phyloP scores from a whole-genome alignment of 2,113 vertebrate species.

The Dolichallabes microphthalmus region DNA sequence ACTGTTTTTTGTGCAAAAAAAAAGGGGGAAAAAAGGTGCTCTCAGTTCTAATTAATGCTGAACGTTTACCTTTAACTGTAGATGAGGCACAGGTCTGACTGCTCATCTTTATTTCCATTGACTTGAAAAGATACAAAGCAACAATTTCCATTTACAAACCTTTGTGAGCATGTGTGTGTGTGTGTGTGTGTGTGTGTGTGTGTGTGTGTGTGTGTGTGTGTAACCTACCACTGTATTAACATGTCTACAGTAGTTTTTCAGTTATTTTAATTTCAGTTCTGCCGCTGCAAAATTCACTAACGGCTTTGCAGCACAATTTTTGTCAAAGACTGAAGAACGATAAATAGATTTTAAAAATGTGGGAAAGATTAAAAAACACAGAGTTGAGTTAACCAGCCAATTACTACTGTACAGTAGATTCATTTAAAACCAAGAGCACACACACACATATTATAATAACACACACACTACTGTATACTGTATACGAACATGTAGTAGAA shows the following conservation, averaged over 20 bases:
- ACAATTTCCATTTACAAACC: not conserved
- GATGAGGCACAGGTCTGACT: not conserved
- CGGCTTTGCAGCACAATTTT: not conserved
- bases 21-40: not conserved
- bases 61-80: not conserved
- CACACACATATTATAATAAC: not conserved
- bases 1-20: not conserved
- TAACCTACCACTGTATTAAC: not conserved
- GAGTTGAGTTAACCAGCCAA: not conserved
- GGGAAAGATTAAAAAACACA: not conserved
- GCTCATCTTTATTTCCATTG: not conserved
- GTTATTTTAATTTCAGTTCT: not conserved
- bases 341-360: not conserved
- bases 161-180: no score
- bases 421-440: not conserved
- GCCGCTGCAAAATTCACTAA: not conserved
- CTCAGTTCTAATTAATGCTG: not conserved
- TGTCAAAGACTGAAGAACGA: not conserved
- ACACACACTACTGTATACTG: no score
- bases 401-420: no score
- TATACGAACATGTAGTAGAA: no score
- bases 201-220: not conserved
- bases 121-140: not conserved
- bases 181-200: no score
- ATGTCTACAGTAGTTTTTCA: not conserved